These are phyloP conservation scores for Acanthopagrus latus DNA, from an alignment of 2,797 vertebrate species.

Conservation along the genomic window DNA sequence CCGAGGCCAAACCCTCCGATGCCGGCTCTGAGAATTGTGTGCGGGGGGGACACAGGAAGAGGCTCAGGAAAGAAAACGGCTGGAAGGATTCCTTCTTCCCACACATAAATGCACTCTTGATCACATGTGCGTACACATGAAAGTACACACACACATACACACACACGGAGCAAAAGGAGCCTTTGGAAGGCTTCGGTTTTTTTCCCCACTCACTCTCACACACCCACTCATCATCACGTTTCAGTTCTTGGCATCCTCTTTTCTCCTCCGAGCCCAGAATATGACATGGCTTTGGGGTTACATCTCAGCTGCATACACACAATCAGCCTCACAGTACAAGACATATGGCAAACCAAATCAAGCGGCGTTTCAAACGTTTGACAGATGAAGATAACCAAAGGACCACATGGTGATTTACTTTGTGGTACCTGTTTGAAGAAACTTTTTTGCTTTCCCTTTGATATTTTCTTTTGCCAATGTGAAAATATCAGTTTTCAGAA, in stretches of 20 bases:
- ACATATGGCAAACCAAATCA: constrained; percentile 69
- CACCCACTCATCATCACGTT: constrained; percentile 78
- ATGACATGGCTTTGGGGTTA: constrained; percentile 78
- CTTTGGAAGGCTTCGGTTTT: constrained; percentile 62
- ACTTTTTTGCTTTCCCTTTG: background rate
- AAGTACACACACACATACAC: constrained; percentile 14
- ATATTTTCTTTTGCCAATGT: constrained; percentile 10
- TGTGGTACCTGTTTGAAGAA: constrained; percentile 32
- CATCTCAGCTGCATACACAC: constrained; percentile 70
- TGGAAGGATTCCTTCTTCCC: constrained; percentile 79
- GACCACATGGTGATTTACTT: constrained; percentile 40
- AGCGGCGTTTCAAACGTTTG: constrained; percentile 55
- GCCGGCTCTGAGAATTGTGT: constrained; percentile 60
- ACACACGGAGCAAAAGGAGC: constrained; percentile 26
- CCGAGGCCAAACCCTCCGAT: constrained; percentile 72
- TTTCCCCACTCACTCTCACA: constrained; percentile 67
- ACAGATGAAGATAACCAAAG: constrained; percentile 55
- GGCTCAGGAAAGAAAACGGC: constrained; percentile 74
- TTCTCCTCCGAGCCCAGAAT: constrained; percentile 75
- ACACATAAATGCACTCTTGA: constrained; percentile 75
- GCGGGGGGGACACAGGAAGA: constrained; percentile 67
- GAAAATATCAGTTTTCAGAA: constrained; percentile 21
- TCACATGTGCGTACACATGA: constrained; percentile 74
- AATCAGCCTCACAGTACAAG: constrained; percentile 58
- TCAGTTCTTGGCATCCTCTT: constrained; percentile 72